Base-by-base conservation (phyloP, 1,140 invertebrate species). In the Zaprionus gabonicus region DNA sequence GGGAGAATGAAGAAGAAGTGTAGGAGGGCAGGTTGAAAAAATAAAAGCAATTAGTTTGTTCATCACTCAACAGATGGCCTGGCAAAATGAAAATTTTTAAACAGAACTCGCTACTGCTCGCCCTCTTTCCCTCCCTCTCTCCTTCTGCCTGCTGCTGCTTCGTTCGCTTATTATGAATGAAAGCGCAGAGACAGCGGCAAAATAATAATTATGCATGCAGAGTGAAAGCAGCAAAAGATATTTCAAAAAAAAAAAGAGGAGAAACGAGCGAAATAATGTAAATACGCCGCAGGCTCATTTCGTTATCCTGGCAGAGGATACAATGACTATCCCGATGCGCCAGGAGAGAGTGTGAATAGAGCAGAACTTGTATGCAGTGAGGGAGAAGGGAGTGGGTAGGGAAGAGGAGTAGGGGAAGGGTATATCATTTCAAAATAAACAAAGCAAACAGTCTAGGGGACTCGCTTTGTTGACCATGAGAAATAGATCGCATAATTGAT, bases 41-140 rank as follows among this genome's bases (percentile, higher is more conserved):
- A 86, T 87, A 87, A 92, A 92, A 92, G 87, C 88, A 92, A 92
- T 92, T 92, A 92, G 91, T 92, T 88, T 82, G 91, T 80, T 92
- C 91, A 88, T 88, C 83, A 87, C 84, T 91, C 88, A 91, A 82
- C 90, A 90, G 87, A 87, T 91, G 87, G 83, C 83, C 69, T 71
- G 82, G 78, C 69, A 77, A 86, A 86, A 82, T 82, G 79, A 81
- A 88, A 75, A 82, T 76, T 77, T 77, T 82, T 74, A 88, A 88
- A 71, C 83, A 82, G 31, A 66, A 28, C 51, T 46, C 23, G 20
- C 13, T 28, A 60, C 59, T 25, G 2, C 15, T 17, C 13, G 15
- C 13, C 23, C 31, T 38, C 17, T n/a, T 4, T 1, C 3, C 17
- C 49, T 38, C 13, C 5, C 9, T 7, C 13, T n/a, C 20, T 12